Conservation (phyloP, 2,797 vertebrate species). For the Coregonus sp. region DNA sequence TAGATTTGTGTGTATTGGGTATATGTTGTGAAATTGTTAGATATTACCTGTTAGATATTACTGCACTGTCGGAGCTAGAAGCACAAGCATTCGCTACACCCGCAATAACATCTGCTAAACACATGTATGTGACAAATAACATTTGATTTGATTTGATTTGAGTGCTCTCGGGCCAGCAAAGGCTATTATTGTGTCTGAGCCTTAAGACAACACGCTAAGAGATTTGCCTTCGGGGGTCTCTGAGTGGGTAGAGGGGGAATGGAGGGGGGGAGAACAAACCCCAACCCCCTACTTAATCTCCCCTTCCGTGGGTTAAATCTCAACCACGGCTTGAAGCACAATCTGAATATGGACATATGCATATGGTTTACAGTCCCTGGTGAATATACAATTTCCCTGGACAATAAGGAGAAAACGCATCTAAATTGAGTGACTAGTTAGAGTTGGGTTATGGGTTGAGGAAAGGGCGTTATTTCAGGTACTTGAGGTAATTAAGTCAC, state of each 20-base stretch:
- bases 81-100: too few relatives aligned
- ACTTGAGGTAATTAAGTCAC: slow-evolving; percentile 27
- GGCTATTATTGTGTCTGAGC: too few relatives aligned
- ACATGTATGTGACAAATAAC: too few relatives aligned
- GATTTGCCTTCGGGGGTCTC: slow-evolving; percentile 7
- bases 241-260: slow-evolving; percentile 27
- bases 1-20: too few relatives aligned
- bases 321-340: slow-evolving; percentile 37
- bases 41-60: too few relatives aligned
- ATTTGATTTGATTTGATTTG: too few relatives aligned
- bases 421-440: neutral
- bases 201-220: neutral
- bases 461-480: slow-evolving; percentile 7
- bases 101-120: too few relatives aligned
- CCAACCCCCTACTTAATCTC: slow-evolving; percentile 61
- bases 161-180: too few relatives aligned
- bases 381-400: neutral
- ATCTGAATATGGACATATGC: slow-evolving; percentile 66
- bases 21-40: too few relatives aligned
- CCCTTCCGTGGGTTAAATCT: slow-evolving; percentile 61
- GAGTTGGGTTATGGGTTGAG: neutral
- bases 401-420: neutral
- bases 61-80: too few relatives aligned
- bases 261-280: slow-evolving; percentile 48
- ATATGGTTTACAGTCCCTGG: slow-evolving; percentile 69